phyloP scores from a whole-genome alignment of 2,797 vertebrate genomes.

The Sebastes iracundus region DNA sequence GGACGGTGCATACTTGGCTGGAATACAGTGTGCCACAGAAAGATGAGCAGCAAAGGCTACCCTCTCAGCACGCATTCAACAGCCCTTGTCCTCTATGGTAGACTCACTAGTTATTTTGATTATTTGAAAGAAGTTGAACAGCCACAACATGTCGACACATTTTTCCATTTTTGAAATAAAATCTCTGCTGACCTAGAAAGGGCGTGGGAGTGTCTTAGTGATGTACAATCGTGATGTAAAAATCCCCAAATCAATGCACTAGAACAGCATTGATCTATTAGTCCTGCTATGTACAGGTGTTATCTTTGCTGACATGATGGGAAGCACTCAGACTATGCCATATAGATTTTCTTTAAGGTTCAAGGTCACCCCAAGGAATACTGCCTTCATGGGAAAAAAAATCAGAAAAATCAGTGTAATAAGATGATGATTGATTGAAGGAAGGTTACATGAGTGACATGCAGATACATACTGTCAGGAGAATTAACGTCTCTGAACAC shows the following conservation, averaged over 20 bases:
- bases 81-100: slow-evolving; percentile 6
- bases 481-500: background rate
- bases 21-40: slow-evolving; percentile 30
- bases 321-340: slow-evolving; percentile 8
- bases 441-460: background rate
- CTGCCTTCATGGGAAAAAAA: background rate
- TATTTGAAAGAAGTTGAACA: background rate
- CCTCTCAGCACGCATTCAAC: slow-evolving; percentile 34
- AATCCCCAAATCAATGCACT: slow-evolving; percentile 57
- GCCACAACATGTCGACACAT: background rate
- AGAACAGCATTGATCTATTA: slow-evolving; percentile 52
- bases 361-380: slow-evolving; percentile 57
- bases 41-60: slow-evolving; percentile 45
- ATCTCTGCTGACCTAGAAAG: background rate
- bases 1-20: slow-evolving; percentile 45
- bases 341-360: slow-evolving; percentile 42
- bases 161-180: background rate
- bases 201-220: background rate
- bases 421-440: background rate
- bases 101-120: background rate
- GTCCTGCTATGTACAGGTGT: slow-evolving; percentile 36
- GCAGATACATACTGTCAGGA: background rate
- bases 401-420: background rate
- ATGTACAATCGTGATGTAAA: slow-evolving; percentile 20
- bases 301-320: slow-evolving; percentile 37